Evolutionary conservation across 2,888 invertebrate species (phyloP), one percentile per base, ranked within the genome.

Genomic region (Patella depressa): DNA sequence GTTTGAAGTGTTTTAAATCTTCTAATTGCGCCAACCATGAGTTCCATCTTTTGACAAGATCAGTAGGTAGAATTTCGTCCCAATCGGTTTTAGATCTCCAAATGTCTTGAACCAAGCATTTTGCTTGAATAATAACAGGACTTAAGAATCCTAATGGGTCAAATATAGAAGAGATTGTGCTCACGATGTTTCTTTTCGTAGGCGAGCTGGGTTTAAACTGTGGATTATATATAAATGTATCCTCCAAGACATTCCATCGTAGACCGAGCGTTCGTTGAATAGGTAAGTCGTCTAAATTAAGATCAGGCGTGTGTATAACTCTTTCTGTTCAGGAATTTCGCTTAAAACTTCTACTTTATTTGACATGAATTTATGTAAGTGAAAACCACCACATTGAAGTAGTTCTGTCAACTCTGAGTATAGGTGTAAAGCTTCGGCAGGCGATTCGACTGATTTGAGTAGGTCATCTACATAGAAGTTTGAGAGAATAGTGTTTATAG

Each of bases 391-490:
- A n/a, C 45, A 53, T 7, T 53, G 17, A 24, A 72, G 53, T 24
- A 74, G 59, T 0, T 14, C 45, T 19, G 59, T 74, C 29, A 74
- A 59, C 24, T 74, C 74, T 29, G 9, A 14, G 11, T 45, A n/a
- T 14, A 74, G 45, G 15, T 24, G 45, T 11, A 59, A 57, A 12
- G 75, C 70, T 53, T 75, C 53, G 12, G 65, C 9, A 34, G 17
- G 12, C 15, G 72, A 29, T 29, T 59, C 57, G n/a, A 73, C 15
- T 17, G 72, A 76, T 24, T 72, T 72, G n/a, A 75, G 65, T 34
- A 53, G 45, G 53, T 75, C 70, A 69, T 75, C 69, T n/a, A 75
- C 75, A 69, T 75, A 75, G n/a, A 75, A 75, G 19, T 75, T 53
- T 19, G 65, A 34, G 34, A 45, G 53, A 29, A 75, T 53, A 45